A percentile compares a stretch with the other conserved stretches of the same genome.
These are phyloP conservation scores for Scartelaos histophorus DNA, from an alignment of 2,113 vertebrate genomes.

Conservation along the genomic window DNA sequence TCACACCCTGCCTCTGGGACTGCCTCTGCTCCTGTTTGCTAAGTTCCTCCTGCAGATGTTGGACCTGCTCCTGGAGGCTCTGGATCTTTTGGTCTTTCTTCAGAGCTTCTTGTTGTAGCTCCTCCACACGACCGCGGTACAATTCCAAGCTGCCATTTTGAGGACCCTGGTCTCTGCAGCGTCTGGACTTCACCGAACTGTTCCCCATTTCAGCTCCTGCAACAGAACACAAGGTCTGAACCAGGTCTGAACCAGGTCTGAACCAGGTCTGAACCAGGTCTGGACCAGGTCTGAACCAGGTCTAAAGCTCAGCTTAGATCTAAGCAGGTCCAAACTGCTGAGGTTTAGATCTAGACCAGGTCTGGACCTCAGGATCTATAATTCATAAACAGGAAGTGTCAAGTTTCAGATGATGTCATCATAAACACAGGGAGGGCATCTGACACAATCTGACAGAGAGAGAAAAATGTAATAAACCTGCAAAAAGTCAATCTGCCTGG, in stretches of 20 bases:
- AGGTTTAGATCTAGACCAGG: too few relatives aligned
- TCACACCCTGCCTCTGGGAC: slow-evolving; percentile 74
- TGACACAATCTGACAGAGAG: too few relatives aligned
- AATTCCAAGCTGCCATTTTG: slow-evolving; percentile 62
- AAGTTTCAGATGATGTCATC: too few relatives aligned
- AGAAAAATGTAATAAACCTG: too few relatives aligned
- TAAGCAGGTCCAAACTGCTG: too few relatives aligned
- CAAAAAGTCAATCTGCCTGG: too few relatives aligned
- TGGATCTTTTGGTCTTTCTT: slow-evolving; percentile 79
- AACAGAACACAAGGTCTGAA: neutral
- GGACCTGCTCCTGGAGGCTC: slow-evolving; percentile 79
- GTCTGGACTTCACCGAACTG: slow-evolving; percentile 85
- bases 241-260: neutral
- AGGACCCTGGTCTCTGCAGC: slow-evolving; percentile 70
- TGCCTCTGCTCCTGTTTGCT: too few relatives aligned
- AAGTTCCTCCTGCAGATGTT: slow-evolving; percentile 46
- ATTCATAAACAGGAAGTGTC: too few relatives aligned
- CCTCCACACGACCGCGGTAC: slow-evolving; percentile 77
- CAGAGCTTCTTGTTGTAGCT: slow-evolving; percentile 83
- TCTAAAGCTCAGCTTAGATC: too few relatives aligned
- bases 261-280: neutral
- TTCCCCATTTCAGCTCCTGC: slow-evolving; percentile 84
- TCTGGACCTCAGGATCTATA: too few relatives aligned
- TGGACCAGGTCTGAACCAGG: too few relatives aligned
- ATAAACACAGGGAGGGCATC: too few relatives aligned